Base-by-base conservation (phyloP, 2,113 vertebrate genomes). In the Podarcis raffonei region DNA sequence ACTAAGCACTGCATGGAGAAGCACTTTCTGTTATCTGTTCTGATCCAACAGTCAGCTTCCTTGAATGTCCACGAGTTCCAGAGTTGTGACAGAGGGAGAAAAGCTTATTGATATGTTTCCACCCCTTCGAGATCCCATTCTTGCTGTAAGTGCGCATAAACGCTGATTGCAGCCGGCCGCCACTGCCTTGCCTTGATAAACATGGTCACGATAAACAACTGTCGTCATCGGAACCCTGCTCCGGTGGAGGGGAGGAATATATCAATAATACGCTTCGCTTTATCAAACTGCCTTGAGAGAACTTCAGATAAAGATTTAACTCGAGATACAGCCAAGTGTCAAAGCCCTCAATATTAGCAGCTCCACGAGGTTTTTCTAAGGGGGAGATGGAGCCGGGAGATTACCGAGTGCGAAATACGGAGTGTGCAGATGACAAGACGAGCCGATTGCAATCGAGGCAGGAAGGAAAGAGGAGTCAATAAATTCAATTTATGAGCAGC, bases 401-500 rank as follows among this genome's bases (percentile, higher is more conserved):
- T 94, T 78, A 89, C 72, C 87, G 82, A 48, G 89, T 2, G 88
- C 94, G 91, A 91, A 94, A 91, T 65, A 78, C 92, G 88, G 93
- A 95, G 83, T 93, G 42, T 25, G 86, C 62, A 42, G 90, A 91
- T 93, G 90, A 93, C 91, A 93, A 94, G 89, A 83, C 13, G 92
- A 94, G 94, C 93, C 89, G 93, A 94, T 37, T 87, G 89, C 90
- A 88, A 92, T 93, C 87, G 69, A 92, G 94, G 94, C 85, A 96
- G 93, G 93, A 78, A 93, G 93, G 93, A 92, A 93, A 95, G 92
- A 92, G 84, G 85, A 85, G 93, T 95, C 94, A 92, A 95, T 93
- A 92, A 90, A 96, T 89, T 95, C 94, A 93, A 94, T 96, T 94
- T 96, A 89, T 81, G 92, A 95, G 95, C 92, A 93, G 89, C 94